Percentiles rank a stretch among this genome's conserved stretches.
Evolutionary conservation across 2,113 vertebrate genomes (phyloP).

Genomic region (Athene noctua): DNA sequence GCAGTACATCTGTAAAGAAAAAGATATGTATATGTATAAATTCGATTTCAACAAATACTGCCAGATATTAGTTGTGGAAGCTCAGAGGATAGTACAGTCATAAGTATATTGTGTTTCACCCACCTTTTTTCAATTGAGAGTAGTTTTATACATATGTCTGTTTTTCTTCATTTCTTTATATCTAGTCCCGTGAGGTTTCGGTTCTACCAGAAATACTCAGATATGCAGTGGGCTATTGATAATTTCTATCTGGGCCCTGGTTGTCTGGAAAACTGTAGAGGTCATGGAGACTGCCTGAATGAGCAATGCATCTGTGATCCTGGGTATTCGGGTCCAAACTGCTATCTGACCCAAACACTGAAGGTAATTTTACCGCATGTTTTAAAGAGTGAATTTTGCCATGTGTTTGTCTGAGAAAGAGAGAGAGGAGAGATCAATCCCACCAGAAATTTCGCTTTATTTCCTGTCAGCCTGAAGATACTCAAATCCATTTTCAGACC

Average conservation of each 20-base stretch:
- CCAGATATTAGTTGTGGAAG: neutral
- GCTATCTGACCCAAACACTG: conserved; percentile 85
- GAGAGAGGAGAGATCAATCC: neutral
- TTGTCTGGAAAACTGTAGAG: conserved; percentile 89
- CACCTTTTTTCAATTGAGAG: neutral
- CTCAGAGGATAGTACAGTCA: neutral
- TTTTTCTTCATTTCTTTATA: conserved; percentile 30
- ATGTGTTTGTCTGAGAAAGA: neutral
- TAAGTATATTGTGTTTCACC: neutral
- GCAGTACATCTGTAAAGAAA: neutral
- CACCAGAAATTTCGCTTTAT: neutral
- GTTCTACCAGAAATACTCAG: conserved; percentile 96
- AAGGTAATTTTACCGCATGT: conserved; percentile 78
- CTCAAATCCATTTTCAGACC: neutral
- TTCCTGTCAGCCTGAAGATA: neutral
- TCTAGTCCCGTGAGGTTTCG: conserved; percentile 90
- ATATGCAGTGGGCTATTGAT: conserved; percentile 93
- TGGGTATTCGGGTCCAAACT: conserved; percentile 90
- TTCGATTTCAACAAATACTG: neutral
- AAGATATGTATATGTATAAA: neutral
- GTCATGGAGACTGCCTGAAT: conserved; percentile 94
- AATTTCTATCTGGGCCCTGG: conserved; percentile 97
- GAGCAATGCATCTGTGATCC: conserved; percentile 94
- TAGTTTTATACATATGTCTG: neutral
- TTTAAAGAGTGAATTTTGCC: neutral